Evolutionary conservation across 2,797 vertebrate genomes (phyloP).

Genomic region (Anas capensis): DNA sequence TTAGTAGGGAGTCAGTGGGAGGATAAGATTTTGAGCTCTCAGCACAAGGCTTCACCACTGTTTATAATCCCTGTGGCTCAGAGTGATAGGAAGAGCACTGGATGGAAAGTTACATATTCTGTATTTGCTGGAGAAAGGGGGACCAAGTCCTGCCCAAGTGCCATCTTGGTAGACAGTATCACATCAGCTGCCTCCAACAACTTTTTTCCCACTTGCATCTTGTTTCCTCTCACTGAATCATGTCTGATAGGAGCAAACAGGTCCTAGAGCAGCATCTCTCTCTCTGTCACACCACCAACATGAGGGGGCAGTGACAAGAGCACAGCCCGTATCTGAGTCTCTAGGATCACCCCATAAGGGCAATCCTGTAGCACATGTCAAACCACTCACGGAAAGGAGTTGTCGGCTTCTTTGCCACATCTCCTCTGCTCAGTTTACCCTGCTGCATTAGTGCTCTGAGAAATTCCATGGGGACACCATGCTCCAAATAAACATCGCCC

Average conservation of each 20-base stretch:
- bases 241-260: neutral
- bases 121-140: neutral
- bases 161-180: neutral
- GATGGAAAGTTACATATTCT: neutral
- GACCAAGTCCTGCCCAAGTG: neutral
- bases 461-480: neutral
- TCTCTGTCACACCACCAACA: neutral
- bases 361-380: neutral
- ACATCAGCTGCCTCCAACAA: neutral
- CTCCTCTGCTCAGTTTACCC: neutral
- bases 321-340: neutral
- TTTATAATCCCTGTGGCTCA: neutral
- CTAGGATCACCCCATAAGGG: neutral
- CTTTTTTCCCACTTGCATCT: neutral
- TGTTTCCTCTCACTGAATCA: neutral
- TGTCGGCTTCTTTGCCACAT: neutral
- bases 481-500: neutral
- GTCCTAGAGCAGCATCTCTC: neutral
- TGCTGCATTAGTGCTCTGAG: neutral
- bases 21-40: neutral
- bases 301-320: neutral
- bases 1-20: neutral
- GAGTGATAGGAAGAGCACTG: neutral
- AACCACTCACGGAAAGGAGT: neutral
- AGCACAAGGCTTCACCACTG: neutral